These are phyloP conservation scores for Bradypodion ventrale DNA, from an alignment of 2,797 vertebrate species.

Conservation along the genomic window DNA sequence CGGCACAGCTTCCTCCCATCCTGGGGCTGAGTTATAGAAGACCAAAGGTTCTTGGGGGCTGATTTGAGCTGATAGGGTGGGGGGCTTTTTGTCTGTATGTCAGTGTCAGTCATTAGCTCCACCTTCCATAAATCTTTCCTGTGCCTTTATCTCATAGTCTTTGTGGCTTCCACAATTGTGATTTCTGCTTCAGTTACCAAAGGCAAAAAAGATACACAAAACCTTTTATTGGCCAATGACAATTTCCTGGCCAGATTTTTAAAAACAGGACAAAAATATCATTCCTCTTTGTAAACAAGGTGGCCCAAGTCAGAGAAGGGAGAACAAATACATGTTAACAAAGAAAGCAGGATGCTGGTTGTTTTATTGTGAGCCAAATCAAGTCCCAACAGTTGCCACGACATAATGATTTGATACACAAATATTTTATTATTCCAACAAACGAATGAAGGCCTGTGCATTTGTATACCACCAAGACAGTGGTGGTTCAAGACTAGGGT, in stretches of 20 bases:
- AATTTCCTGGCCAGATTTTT: not conserved
- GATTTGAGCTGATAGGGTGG: too few species aligned
- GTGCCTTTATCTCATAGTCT: not conserved
- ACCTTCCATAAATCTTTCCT: not conserved
- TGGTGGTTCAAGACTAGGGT: too few species aligned
- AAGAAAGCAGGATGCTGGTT: too few species aligned
- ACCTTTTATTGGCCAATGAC: not conserved
- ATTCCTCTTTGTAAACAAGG: not conserved
- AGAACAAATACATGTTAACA: not conserved
- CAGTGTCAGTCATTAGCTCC: not conserved
- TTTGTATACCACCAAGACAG: too few species aligned
- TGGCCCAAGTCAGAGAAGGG: not conserved
- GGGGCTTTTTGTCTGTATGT: too few species aligned
- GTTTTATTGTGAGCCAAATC: not conserved
- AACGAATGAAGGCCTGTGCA: not conserved
- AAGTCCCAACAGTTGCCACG: not conserved
- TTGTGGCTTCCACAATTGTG: not conserved
- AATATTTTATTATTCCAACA: not conserved
- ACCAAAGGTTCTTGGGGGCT: too few species aligned
- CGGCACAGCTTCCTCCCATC: too few species aligned
- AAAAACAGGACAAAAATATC: not conserved
- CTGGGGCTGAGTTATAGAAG: too few species aligned
- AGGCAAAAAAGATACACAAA: conserved; percentile 1
- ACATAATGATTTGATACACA: not conserved
- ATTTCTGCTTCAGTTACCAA: not conserved